Conservation (phyloP, 2,888 invertebrate genomes). For the Tribolium freemani region DNA sequence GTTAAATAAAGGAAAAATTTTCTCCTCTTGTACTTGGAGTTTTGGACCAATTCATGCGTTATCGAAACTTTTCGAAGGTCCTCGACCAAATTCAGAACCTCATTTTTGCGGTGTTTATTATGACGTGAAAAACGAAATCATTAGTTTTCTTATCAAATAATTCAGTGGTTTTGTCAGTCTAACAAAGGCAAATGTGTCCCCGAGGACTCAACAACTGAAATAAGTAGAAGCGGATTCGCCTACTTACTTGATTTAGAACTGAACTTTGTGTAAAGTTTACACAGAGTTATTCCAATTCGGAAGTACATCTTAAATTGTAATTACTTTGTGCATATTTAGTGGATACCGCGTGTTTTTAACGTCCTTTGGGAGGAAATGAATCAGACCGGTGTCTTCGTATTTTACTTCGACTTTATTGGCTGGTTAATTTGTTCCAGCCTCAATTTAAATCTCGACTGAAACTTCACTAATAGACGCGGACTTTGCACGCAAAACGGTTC, state of each 20-base stretch:
- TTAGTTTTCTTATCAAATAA: conserved; percentile 48
- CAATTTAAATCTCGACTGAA: conserved; percentile 26
- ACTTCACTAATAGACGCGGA: conserved; percentile 27
- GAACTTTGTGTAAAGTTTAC: conserved; percentile 60
- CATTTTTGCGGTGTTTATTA: background rate
- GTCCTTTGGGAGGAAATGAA: conserved; percentile 63
- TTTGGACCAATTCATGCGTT: too few species aligned
- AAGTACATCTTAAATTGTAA: conserved; percentile 63
- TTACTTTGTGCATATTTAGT: conserved; percentile 67
- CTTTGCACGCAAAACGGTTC: conserved; percentile 8
- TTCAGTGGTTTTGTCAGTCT: conserved; percentile 53
- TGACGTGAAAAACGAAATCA: conserved; percentile 18
- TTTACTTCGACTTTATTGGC: conserved; percentile 58
- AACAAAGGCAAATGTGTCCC: conserved; percentile 55
- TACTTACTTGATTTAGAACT: conserved; percentile 60
- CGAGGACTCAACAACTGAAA: conserved; percentile 52
- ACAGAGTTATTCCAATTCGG: conserved; percentile 57
- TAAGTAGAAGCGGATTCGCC: conserved; percentile 53
- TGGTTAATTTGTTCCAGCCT: conserved; percentile 26
- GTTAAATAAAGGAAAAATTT: conserved; percentile 7
- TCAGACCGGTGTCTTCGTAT: conserved; percentile 63
- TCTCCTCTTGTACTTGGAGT: background rate
- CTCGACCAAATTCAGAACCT: background rate
- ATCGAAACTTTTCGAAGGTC: background rate
- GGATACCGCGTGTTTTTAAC: conserved; percentile 65